These are phyloP conservation scores for Drosophila leontia DNA, from an alignment of 1,140 invertebrate species.

Conservation along the genomic window DNA sequence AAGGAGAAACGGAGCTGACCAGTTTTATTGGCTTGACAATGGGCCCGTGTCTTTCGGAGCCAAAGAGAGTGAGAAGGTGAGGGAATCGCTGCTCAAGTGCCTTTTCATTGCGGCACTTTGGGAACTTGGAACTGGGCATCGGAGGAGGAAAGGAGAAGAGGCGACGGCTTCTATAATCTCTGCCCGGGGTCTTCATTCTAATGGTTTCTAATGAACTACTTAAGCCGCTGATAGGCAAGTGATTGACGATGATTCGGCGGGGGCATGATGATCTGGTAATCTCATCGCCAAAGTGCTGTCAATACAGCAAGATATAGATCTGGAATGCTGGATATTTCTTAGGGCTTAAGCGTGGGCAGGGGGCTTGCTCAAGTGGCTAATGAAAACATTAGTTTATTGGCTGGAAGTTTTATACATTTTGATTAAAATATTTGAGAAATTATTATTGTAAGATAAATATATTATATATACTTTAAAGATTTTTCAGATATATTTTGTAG, in stretches of 20 bases:
- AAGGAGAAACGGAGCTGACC: slow-evolving; percentile 30
- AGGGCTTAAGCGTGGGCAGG: neutral
- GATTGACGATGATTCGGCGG: slow-evolving; percentile 51
- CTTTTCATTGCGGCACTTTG: slow-evolving; percentile 50
- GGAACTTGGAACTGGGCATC: slow-evolving; percentile 14
- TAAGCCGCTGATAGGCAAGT: slow-evolving; percentile 54
- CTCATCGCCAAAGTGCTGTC: slow-evolving; percentile 42
- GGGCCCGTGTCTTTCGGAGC: slow-evolving; percentile 51
- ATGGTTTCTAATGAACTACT: slow-evolving; percentile 73
- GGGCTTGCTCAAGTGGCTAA: slow-evolving; percentile 11
- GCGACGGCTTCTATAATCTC: slow-evolving; percentile 33
- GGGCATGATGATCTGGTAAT: slow-evolving; percentile 46
- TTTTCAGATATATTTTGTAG: neutral
- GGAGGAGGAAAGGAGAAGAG: too few relatives aligned
- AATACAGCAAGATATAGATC: slow-evolving; percentile 21
- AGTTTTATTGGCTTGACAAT: slow-evolving; percentile 81
- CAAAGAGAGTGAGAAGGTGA: slow-evolving; percentile 46
- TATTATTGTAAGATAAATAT: neutral
- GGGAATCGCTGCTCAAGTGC: slow-evolving; percentile 58
- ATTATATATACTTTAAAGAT: neutral
- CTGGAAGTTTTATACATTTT: neutral
- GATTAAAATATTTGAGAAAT: neutral
- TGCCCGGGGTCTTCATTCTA: slow-evolving; percentile 38
- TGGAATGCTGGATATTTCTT: slow-evolving; percentile 6
- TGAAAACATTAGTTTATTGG: slow-evolving; percentile 11